A percentile compares a stretch with the other conserved stretches of the same genome.
These are phyloP conservation scores for Pogonophryne albipinna DNA, from an alignment of 2,797 vertebrate genomes.

Conservation along the genomic window DNA sequence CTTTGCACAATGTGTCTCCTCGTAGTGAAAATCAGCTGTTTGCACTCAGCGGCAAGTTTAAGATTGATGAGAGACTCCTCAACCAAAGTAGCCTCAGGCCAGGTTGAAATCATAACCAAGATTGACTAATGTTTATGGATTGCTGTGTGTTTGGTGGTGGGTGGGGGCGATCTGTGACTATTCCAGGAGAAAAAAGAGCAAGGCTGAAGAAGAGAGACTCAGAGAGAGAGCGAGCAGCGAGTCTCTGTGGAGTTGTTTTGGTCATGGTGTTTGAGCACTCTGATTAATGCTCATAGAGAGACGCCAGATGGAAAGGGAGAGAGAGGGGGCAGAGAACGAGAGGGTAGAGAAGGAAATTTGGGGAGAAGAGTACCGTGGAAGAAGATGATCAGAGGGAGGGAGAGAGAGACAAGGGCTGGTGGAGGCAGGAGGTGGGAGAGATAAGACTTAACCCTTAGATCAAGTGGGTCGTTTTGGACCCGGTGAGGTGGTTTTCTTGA, in stretches of 20 bases:
- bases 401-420: conserved; percentile 17
- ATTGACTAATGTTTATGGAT: conserved; percentile 73
- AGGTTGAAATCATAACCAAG: conserved; percentile 63
- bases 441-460: neutral
- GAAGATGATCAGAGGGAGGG: conserved; percentile 54
- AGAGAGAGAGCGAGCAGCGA: conserved; percentile 32
- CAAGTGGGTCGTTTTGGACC: too few relatives aligned
- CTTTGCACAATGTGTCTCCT: conserved; percentile 57
- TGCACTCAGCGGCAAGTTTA: conserved; percentile 52
- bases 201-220: conserved; percentile 54
- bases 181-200: conserved; percentile 31
- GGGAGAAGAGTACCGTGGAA: conserved; percentile 54
- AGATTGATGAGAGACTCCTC: conserved; percentile 66
- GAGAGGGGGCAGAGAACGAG: conserved; percentile 38
- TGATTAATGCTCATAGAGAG: conserved; percentile 81
- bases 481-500: too few relatives aligned
- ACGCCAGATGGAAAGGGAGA: conserved; percentile 73
- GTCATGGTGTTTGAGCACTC: conserved; percentile 78
- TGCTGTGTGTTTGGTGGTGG: conserved; percentile 35
- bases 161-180: conserved; percentile 59
- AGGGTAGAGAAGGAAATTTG: conserved; percentile 55
- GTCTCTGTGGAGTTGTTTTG: conserved; percentile 78
- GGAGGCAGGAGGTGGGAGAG: conserved; percentile 25
- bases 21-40: conserved; percentile 55
- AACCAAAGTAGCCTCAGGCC: conserved; percentile 64